Evolutionary conservation across 92 coral and sea anemone species (phyloP).

Genomic region (Parazoanthus darwini): DNA sequence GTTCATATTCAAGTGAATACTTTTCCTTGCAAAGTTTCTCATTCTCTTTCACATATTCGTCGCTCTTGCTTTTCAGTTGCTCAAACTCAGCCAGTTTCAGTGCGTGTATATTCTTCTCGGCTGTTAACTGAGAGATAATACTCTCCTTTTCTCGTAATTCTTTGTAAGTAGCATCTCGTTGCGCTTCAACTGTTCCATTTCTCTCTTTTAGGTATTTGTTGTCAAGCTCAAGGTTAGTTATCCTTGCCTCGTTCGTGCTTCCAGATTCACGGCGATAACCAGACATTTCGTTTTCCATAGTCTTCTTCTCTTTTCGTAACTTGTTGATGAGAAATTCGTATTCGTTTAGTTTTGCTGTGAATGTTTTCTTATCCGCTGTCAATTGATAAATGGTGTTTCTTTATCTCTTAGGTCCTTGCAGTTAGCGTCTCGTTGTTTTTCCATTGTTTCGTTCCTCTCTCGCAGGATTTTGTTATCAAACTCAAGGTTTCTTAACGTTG

Average conservation of each 20-base stretch:
- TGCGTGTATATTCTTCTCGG: constrained; percentile 1
- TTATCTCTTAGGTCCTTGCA: neutral
- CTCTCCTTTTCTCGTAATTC: constrained; percentile 12
- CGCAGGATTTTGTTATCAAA: constrained; percentile 15
- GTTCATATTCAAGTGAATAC: neutral
- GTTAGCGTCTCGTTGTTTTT: constrained; percentile 20
- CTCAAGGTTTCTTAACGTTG: constrained; percentile 3
- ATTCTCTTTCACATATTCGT: constrained; percentile 23
- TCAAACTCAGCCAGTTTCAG: constrained; percentile 4
- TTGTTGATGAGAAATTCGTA: neutral
- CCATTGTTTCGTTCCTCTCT: constrained; percentile 1
- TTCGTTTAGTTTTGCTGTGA: neutral
- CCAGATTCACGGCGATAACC: neutral
- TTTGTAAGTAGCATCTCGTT: constrained; percentile 11
- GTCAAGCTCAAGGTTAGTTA: constrained; percentile 31
- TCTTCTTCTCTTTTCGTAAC: constrained; percentile 1
- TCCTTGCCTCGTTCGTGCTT: neutral
- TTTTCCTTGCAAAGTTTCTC: constrained; percentile 24
- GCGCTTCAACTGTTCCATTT: constrained; percentile 1
- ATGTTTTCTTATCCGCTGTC: neutral
- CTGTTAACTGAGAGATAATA: constrained; percentile 12
- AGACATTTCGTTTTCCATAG: constrained; percentile 12
- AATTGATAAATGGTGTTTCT: constrained; percentile 23
- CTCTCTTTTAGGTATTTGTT: constrained; percentile 31
- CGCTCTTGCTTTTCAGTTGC: neutral